Evolutionary conservation across 92 coral and sea anemone species (phyloP).

Genomic region (Heliopora coerulea): DNA sequence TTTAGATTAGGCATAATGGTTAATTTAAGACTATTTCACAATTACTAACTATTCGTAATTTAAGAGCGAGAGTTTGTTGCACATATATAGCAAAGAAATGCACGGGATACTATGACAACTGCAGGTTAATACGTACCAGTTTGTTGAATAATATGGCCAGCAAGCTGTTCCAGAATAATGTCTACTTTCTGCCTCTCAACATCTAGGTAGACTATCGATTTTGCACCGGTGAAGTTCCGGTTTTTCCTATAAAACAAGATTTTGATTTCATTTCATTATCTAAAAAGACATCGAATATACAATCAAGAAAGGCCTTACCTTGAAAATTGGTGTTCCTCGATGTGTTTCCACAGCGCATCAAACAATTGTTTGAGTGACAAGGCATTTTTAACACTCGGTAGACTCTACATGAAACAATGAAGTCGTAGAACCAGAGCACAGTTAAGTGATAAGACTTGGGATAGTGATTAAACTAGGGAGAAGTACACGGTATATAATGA

Average conservation of each 20-base stretch:
- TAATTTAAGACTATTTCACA: too few species aligned
- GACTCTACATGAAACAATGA: background rate
- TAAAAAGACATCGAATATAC: background rate
- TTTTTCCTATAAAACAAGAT: background rate
- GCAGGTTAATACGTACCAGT: conserved; percentile 26
- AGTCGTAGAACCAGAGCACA: background rate
- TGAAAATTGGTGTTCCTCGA: conserved; percentile 29
- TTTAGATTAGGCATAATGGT: too few species aligned
- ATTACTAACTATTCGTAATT: too few species aligned
- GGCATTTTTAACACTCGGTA: background rate
- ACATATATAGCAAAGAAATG: too few species aligned
- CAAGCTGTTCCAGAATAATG: conserved; percentile 15
- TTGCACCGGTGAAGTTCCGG: conserved; percentile 26
- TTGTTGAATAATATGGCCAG: background rate
- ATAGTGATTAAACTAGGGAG: too few species aligned
- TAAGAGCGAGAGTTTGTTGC: too few species aligned
- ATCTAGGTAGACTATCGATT: conserved; percentile 29
- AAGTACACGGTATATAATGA: too few species aligned
- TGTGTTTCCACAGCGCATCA: conserved; percentile 15
- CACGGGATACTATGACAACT: too few species aligned
- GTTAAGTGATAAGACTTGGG: background rate
- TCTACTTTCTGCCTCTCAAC: conserved; percentile 12
- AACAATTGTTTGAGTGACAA: conserved; percentile 12
- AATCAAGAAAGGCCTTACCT: conserved; percentile 1
- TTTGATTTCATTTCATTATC: background rate